Evolutionary conservation across 1,140 invertebrate genomes (phyloP), one percentile per base, ranked within the genome.

Genomic region (Hestina assimilis): DNA sequence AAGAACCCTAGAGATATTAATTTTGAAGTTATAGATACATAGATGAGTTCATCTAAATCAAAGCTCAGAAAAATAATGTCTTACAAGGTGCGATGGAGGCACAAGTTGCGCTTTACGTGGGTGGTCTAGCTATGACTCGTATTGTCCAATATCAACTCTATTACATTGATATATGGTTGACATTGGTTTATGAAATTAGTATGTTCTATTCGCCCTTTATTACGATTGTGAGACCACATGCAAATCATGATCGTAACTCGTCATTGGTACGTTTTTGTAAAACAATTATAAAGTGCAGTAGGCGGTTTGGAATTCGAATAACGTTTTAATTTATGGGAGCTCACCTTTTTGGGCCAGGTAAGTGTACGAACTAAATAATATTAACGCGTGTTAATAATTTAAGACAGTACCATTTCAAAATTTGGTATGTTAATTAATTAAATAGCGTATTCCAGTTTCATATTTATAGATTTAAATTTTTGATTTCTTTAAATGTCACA

Each of bases 181-280:
- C 17, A 24, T 53, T 62, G 12, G 12, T 21, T 11, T 20, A 45
- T 12, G 24, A 29, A 33, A 2, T 5, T 58, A 5, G 40, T 8
- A 2, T 14, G n/a, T 20, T 40, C 48, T 21, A 61, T 61, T 45
- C 38, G 31, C 29, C 12, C 15, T 43, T 26, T 43, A 24, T 43
- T 66, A 55, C 63, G 66, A 55, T 71, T 66, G 59, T 59, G 69
- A 68, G 67, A 66, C 55, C 38, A 54, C 61, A 74, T 75, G 77
- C 75, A 71, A 80, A 77, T 75, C 59, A 72, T 64, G 66, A 63
- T 64, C 21, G 24, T 40, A 38, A 48, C 45, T 54, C 53, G 75
- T 71, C 67, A 76, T 75, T 62, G 62, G 41, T 28, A 66, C 56
- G 65, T 76, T 76, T 78, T 80, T 71, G 65, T 71, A 69, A 67